Evolutionary conservation across 2,113 vertebrate genomes (phyloP).

Genomic region (Protobothrops flavoviridis): DNA sequence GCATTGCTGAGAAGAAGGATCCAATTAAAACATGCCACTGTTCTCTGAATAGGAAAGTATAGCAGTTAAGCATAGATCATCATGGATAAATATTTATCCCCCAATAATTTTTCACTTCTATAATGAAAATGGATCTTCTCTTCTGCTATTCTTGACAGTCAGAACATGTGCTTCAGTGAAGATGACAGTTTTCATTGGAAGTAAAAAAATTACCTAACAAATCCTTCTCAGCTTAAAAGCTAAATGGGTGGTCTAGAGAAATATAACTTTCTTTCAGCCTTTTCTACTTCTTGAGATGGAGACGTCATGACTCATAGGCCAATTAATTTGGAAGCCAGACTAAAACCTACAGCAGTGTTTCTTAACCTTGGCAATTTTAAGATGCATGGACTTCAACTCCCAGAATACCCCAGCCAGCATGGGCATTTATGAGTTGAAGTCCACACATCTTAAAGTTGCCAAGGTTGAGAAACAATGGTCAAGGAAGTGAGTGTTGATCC

Average conservation of each 20-base stretch:
- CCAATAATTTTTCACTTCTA: conserved; percentile 15
- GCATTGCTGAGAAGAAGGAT: conserved; percentile 12
- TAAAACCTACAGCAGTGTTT: neutral
- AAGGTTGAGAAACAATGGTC: neutral
- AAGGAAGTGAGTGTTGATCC: neutral
- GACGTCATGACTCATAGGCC: neutral
- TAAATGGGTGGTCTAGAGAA: neutral
- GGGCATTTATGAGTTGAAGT: neutral
- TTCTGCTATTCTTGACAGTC: neutral
- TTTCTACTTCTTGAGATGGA: neutral
- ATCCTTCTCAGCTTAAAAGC: too few species aligned
- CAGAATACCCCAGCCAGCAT: neutral
- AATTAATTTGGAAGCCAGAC: neutral
- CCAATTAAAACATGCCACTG: conserved; percentile 52
- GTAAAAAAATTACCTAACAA: neutral
- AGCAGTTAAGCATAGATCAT: conserved; percentile 33
- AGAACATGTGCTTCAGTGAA: neutral
- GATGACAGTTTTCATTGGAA: neutral
- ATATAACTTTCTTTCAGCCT: neutral
- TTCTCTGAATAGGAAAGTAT: conserved; percentile 18
- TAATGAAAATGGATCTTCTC: conserved; percentile 4
- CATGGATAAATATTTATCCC: conserved; percentile 51
- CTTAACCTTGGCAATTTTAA: neutral
- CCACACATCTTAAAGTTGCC: neutral
- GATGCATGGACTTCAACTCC: neutral